phyloP scores from a whole-genome alignment of 1,140 invertebrate genomes.

The Nephotettix cincticeps region DNA sequence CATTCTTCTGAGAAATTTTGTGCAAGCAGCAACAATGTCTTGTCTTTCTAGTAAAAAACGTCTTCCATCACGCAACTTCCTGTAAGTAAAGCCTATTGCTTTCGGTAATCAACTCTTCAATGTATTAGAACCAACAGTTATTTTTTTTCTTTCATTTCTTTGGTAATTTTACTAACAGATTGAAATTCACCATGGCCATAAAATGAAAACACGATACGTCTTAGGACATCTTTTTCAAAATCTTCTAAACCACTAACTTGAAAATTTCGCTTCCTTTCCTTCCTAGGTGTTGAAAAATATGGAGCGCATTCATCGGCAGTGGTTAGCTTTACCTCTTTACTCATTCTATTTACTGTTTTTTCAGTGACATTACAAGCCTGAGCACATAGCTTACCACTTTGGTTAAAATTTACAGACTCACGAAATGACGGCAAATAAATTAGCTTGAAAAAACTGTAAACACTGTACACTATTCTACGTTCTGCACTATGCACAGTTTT shows the following conservation, averaged over 20 bases:
- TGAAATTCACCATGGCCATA: slow-evolving; percentile 20
- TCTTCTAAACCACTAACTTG: not conserved
- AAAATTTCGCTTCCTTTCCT: not conserved
- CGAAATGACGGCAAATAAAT: no score
- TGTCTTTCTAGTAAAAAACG: slow-evolving; percentile 3
- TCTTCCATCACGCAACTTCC: slow-evolving; percentile 9
- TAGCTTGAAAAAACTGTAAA: no score
- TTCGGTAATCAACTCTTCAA: no score
- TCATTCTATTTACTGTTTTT: no score
- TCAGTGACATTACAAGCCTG: no score
- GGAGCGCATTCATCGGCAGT: no score
- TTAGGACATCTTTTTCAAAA: not conserved
- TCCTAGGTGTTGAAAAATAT: not conserved
- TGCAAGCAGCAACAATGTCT: not conserved
- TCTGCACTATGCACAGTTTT: no score
- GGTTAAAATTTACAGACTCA: no score
- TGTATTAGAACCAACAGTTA: not conserved
- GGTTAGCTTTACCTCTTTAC: no score
- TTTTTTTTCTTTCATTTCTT: not conserved
- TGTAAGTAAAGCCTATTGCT: no score
- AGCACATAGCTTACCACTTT: no score
- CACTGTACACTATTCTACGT: no score
- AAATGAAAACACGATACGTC: not conserved
- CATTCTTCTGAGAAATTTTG: slow-evolving; percentile 5
- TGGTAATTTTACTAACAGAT: not conserved